These are phyloP conservation scores for Rhadinocentrus ornatus DNA, from an alignment of 2,797 vertebrate genomes.

Conservation along the genomic window DNA sequence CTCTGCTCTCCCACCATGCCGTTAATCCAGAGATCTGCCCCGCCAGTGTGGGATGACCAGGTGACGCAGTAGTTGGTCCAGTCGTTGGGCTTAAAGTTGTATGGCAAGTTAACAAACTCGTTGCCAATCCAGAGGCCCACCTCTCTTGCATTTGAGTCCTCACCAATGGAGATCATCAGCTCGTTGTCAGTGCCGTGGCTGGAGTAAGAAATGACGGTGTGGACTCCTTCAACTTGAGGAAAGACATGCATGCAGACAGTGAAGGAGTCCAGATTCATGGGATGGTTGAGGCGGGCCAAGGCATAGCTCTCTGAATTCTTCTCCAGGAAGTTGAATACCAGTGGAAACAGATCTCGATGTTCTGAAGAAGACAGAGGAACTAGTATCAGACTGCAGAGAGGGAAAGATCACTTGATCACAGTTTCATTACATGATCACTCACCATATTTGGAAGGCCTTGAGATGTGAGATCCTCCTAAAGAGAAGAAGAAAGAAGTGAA, in stretches of 20 bases:
- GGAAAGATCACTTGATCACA: not conserved
- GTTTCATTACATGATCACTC: slow-evolving; percentile 22
- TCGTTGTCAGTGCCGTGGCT: slow-evolving; percentile 80
- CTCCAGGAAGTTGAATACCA: slow-evolving; percentile 84
- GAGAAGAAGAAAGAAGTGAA: slow-evolving; percentile 16
- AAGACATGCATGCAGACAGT: slow-evolving; percentile 84
- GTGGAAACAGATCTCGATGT: slow-evolving; percentile 61
- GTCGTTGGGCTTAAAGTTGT: slow-evolving; percentile 62
- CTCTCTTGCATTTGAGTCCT: slow-evolving; percentile 47
- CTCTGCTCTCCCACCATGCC: slow-evolving; percentile 77
- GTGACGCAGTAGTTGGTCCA: slow-evolving; percentile 87
- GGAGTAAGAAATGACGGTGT: slow-evolving; percentile 86
- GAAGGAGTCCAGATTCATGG: slow-evolving; percentile 81
- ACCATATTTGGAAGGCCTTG: slow-evolving; percentile 60
- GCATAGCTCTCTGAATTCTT: slow-evolving; percentile 80
- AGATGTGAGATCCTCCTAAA: slow-evolving; percentile 50
- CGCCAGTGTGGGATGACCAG: slow-evolving; percentile 82
- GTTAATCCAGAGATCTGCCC: slow-evolving; percentile 81
- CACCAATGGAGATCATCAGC: slow-evolving; percentile 78
- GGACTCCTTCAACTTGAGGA: slow-evolving; percentile 44
- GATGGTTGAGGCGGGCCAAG: slow-evolving; percentile 65
- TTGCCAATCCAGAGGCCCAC: slow-evolving; percentile 85
- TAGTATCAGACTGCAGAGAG: slow-evolving; percentile 9
- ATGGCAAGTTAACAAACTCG: slow-evolving; percentile 81
- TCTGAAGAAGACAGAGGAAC: slow-evolving; percentile 57